Conservation (phyloP, 2,113 vertebrate genomes). For the Xenus cinereus region DNA sequence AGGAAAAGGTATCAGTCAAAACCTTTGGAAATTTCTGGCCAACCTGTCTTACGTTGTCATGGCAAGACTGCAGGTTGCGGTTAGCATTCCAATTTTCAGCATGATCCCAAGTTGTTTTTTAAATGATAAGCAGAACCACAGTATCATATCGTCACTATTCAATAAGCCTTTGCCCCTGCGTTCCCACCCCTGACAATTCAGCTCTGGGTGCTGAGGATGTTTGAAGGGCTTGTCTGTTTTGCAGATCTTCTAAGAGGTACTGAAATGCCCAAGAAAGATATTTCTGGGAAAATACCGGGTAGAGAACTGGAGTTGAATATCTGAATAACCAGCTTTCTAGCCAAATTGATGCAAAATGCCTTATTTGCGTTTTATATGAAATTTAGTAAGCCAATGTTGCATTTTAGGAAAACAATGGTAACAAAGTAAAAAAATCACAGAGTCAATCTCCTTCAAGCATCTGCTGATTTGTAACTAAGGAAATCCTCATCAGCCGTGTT, state of each 20-base stretch:
- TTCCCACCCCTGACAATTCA: not conserved
- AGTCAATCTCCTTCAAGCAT: not conserved
- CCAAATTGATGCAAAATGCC: not conserved
- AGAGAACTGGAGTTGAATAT: not conserved
- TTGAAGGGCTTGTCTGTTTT: not conserved
- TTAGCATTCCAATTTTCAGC: not conserved
- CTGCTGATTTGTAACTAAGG: constrained; percentile 13
- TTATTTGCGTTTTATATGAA: not conserved
- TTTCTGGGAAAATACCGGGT: not conserved
- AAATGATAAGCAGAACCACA: not conserved
- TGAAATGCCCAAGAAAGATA: not conserved
- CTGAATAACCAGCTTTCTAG: not conserved
- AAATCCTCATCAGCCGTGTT: constrained; percentile 22
- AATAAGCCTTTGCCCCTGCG: not conserved
- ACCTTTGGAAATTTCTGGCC: not conserved
- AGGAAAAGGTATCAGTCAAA: not conserved
- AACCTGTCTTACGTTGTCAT: not conserved
- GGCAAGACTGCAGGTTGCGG: not conserved
- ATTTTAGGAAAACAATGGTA: not conserved
- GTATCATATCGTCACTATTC: not conserved
- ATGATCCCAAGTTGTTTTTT: not conserved
- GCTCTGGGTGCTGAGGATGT: not conserved
- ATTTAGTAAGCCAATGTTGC: not conserved
- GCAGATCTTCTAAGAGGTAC: not conserved
- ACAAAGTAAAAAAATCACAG: not conserved